These are phyloP conservation scores for Bambusicola thoracicus DNA, from an alignment of 2,113 vertebrate species.

Conservation along the genomic window DNA sequence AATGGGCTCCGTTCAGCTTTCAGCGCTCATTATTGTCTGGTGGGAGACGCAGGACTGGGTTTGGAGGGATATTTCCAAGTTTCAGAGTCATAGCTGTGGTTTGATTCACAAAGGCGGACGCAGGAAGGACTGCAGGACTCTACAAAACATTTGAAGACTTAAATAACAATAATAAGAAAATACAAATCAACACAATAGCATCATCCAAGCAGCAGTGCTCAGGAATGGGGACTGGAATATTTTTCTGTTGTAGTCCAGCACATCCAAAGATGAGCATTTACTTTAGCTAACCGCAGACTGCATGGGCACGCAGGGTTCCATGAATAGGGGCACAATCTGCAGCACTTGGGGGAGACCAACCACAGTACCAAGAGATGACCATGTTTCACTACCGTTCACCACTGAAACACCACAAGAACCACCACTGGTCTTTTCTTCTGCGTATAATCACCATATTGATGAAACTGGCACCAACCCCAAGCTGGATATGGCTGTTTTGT, in stretches of 20 bases:
- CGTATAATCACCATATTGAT: slow-evolving; percentile 32
- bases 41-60: slow-evolving; percentile 16
- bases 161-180: background rate
- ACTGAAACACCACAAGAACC: background rate
- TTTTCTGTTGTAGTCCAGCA: background rate
- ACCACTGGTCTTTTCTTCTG: slow-evolving; percentile 23
- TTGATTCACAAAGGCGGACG: background rate
- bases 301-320: background rate
- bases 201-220: background rate
- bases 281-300: slow-evolving; percentile 2
- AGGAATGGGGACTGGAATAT: background rate
- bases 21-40: slow-evolving; percentile 48
- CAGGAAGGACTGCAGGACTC: background rate
- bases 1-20: slow-evolving; percentile 69
- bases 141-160: background rate
- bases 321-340: background rate
- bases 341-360: background rate
- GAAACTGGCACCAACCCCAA: slow-evolving; percentile 32
- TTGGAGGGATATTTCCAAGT: slow-evolving; percentile 20
- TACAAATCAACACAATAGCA: background rate
- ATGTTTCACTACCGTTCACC: slow-evolving; percentile 31
- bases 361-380: background rate
- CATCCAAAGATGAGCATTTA: background rate
- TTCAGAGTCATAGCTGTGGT: slow-evolving; percentile 14
- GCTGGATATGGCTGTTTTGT: slow-evolving; percentile 38